Evolutionary conservation across 2,888 invertebrate genomes (phyloP), one percentile per base, ranked within the genome.

Genomic region (Macrosoma leucophasiata): DNA sequence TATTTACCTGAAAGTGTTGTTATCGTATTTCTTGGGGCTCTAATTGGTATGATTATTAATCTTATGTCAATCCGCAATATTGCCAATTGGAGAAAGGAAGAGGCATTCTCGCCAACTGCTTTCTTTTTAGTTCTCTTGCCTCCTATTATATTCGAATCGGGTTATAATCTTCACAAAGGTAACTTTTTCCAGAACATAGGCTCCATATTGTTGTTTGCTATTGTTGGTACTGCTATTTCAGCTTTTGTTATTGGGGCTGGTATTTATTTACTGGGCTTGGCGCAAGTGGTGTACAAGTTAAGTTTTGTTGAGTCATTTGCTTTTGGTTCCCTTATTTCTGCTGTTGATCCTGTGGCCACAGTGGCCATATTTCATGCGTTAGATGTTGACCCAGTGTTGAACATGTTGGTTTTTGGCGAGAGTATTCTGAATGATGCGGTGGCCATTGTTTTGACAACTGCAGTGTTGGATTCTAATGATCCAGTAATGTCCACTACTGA

Each of bases 141-240:
- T 6, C 99, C 99, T 1, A 99, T 99, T 34, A 99, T 99, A 55
- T 99, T 99, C 84, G 99, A 99, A 76, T 97, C 97, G 2, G 98
- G 98, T 2, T 99, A 98, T 68, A 99, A 98, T 86, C 87, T 99
- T 39, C 98, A 99, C 62, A 99, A 99, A 78, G 98, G 97, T 46
- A 94, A 95, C 60, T 95, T 94, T 60, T 95, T 94, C 60, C 97
- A 98, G 78, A 99, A 99, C 65, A 97, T 99, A 64, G 98, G 97
- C n/a, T 97, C 98, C 3, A 99, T 99, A 55, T 79, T 98, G 60
- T 91, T 98, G 0, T 99, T 99, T 88, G 98, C 99, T 2, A 97
- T 98, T 53, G 88, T 98, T 52, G 99, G 99, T 1, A 99, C 98
- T 10, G 91, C 95, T 3, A 97, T 99, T 59, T 98, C 98, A 5